Conservation (phyloP, 1,140 invertebrate genomes). For the Ostrea edulis region DNA sequence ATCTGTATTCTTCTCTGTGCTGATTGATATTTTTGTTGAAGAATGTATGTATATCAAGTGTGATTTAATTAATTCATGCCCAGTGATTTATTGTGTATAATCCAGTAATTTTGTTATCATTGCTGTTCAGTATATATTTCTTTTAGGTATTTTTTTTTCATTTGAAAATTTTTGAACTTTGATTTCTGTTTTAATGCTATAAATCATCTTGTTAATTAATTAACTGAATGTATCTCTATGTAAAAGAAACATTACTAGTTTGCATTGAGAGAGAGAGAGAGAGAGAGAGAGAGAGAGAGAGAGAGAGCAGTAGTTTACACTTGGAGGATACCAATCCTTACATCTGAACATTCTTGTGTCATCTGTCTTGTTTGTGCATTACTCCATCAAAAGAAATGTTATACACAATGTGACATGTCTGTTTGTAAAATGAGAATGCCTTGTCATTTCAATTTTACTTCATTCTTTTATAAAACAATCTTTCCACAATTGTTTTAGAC, state of each 20-base stretch:
- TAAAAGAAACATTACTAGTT: not conserved
- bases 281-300: slow-evolving; percentile 5
- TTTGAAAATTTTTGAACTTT: not conserved
- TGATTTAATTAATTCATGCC: not conserved
- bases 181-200: too few relatives aligned
- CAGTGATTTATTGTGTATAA: not conserved
- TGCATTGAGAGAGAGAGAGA: not conserved
- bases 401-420: not conserved
- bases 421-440: not conserved
- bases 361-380: not conserved
- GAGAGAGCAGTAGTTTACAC: not conserved
- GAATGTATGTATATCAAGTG: not conserved
- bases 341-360: not conserved
- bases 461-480: not conserved
- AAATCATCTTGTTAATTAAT: too few relatives aligned
- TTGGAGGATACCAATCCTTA: not conserved
- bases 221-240: too few relatives aligned
- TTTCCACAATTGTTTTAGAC: not conserved
- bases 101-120: not conserved
- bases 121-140: too few relatives aligned
- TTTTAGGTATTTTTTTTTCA: too few relatives aligned
- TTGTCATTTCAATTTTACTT: slow-evolving; percentile 13
- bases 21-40: not conserved
- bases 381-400: not conserved
- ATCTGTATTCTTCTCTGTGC: not conserved